These are phyloP conservation scores for Eucera pruinosa DNA, from an alignment of 2,888 invertebrate species.

Conservation along the genomic window DNA sequence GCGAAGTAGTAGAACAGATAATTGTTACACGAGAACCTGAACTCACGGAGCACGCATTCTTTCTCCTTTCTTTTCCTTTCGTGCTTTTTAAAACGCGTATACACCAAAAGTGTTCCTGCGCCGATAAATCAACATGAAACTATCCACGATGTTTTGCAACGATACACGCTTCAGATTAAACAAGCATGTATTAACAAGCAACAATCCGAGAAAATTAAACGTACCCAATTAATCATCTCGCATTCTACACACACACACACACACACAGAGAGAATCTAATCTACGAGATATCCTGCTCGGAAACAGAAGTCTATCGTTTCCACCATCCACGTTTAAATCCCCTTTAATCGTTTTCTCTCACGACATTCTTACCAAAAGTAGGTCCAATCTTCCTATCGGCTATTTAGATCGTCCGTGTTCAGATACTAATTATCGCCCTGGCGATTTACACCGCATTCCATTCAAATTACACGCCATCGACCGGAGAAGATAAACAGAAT, in stretches of 20 bases:
- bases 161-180: constrained; percentile 6
- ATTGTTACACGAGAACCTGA: constrained; percentile 35
- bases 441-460: constrained; percentile 16
- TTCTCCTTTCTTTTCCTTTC: neutral
- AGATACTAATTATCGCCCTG: constrained; percentile 21
- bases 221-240: neutral
- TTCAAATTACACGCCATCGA: constrained; percentile 20
- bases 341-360: neutral
- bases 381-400: neutral
- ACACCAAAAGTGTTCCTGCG: neutral
- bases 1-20: constrained; percentile 28
- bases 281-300: too few relatives aligned
- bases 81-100: neutral
- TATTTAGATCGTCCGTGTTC: constrained; percentile 8
- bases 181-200: neutral
- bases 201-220: neutral
- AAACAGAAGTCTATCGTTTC: neutral
- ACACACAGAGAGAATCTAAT: too few relatives aligned
- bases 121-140: constrained; percentile 9
- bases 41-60: neutral
- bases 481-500: constrained; percentile 8
- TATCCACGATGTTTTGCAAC: neutral
- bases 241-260: too few relatives aligned
- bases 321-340: neutral
- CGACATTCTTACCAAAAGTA: neutral